A percentile compares a stretch with the other conserved stretches of the same genome.
Conservation (phyloP, 2,797 vertebrate species). For the Gallirallus australis region DNA sequence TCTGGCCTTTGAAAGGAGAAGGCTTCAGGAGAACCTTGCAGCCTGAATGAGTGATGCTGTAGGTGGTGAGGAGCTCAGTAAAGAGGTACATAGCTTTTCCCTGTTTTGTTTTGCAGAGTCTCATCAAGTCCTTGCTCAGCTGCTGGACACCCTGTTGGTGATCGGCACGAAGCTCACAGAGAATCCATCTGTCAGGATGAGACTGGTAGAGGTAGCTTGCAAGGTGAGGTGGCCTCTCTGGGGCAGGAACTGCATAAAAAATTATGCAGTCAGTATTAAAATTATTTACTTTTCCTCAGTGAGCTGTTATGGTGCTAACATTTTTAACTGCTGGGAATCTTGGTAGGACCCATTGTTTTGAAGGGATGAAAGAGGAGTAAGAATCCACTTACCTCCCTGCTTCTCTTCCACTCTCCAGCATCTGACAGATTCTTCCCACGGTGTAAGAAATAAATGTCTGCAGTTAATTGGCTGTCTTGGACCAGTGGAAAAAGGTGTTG, state of each 20-base stretch:
- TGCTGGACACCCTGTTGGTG: conserved; percentile 91
- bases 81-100: rapidly evolving
- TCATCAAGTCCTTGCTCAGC: conserved; percentile 95
- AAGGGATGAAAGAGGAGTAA: neutral
- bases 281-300: neutral
- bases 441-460: conserved; percentile 95
- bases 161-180: conserved; percentile 92
- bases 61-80: neutral
- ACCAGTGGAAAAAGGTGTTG: conserved; percentile 81
- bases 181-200: conserved; percentile 82
- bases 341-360: rapidly evolving
- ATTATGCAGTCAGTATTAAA: neutral
- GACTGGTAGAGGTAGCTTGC: conserved; percentile 91
- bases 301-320: neutral
- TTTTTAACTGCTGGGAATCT: neutral
- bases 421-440: conserved; percentile 91
- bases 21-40: neutral
- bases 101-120: conserved; percentile 84
- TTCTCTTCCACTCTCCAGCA: conserved; percentile 77
- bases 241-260: neutral
- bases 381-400: neutral
- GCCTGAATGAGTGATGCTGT: neutral
- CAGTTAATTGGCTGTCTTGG: conserved; percentile 93
- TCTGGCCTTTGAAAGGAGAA: neutral
- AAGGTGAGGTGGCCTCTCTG: conserved; percentile 81